Conservation (phyloP, 1,140 invertebrate genomes). For the Euwallacea similis region DNA sequence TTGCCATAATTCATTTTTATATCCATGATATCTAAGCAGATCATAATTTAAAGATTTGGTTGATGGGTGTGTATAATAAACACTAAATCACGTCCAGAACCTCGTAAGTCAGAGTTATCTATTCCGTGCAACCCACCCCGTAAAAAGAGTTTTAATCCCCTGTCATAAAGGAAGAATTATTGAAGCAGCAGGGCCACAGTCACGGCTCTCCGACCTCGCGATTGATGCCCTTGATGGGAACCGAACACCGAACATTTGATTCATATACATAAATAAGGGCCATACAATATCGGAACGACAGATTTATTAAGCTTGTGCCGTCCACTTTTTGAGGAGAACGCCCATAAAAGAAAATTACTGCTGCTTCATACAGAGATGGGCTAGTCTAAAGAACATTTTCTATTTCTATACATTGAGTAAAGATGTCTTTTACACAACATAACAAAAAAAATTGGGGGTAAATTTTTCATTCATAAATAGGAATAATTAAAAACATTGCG, state of each 20-base stretch:
- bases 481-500: too few relatives aligned
- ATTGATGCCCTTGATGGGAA: constrained; percentile 51
- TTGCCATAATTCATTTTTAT: too few relatives aligned
- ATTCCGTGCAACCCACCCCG: constrained; percentile 19
- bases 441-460: too few relatives aligned
- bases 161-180: constrained; percentile 31
- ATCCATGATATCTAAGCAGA: background rate
- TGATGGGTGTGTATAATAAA: constrained; percentile 21
- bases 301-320: constrained; percentile 49
- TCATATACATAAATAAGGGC: constrained; percentile 52
- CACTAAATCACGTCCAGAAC: constrained; percentile 21
- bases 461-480: too few relatives aligned
- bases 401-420: too few relatives aligned
- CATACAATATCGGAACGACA: constrained; percentile 51
- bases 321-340: constrained; percentile 51
- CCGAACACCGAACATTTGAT: constrained; percentile 44
- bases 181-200: constrained; percentile 31
- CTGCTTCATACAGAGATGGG: too few relatives aligned
- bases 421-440: too few relatives aligned
- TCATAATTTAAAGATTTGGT: constrained; percentile 14
- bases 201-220: constrained; percentile 32
- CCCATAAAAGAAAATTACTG: constrained; percentile 37
- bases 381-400: too few relatives aligned
- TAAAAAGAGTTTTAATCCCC: constrained; percentile 34
- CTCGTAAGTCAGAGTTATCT: constrained; percentile 22